A percentile compares a stretch with the other conserved stretches of the same genome.
These are phyloP conservation scores for Anoplopoma fimbria DNA, from an alignment of 2,113 vertebrate species.

Conservation along the genomic window DNA sequence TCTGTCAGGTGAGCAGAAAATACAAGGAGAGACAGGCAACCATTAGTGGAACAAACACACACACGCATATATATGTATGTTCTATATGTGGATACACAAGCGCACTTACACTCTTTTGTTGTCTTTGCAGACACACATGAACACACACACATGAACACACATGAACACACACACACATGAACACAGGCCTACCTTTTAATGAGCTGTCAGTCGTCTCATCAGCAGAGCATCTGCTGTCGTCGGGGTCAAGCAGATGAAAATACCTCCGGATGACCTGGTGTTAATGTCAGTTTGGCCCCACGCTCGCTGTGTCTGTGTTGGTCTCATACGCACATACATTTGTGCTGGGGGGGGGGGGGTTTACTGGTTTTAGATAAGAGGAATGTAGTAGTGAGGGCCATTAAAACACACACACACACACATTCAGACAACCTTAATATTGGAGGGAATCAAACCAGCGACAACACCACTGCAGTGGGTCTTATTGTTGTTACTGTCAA, in stretches of 20 bases:
- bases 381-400: background rate
- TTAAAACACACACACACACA: background rate
- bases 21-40: conserved; percentile 41
- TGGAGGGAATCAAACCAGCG: conserved; percentile 23
- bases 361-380: conserved; percentile 13
- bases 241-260: conserved; percentile 61
- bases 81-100: conserved; percentile 7
- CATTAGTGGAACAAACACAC: conserved; percentile 55
- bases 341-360: background rate
- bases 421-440: conserved; percentile 26
- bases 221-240: conserved; percentile 37
- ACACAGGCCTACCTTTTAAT: conserved; percentile 56
- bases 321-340: background rate
- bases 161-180: background rate
- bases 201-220: conserved; percentile 61
- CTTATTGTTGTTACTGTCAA: conserved; percentile 66
- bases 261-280: conserved; percentile 51
- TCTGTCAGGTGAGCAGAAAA: conserved; percentile 72
- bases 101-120: background rate
- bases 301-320: background rate
- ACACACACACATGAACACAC: too few species aligned
- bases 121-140: background rate
- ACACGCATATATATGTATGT: background rate
- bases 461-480: conserved; percentile 71
- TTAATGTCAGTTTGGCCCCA: conserved; percentile 53